Evolutionary conservation across 2,888 invertebrate species (phyloP).

Genomic region (Leistus spinibarbis): DNA sequence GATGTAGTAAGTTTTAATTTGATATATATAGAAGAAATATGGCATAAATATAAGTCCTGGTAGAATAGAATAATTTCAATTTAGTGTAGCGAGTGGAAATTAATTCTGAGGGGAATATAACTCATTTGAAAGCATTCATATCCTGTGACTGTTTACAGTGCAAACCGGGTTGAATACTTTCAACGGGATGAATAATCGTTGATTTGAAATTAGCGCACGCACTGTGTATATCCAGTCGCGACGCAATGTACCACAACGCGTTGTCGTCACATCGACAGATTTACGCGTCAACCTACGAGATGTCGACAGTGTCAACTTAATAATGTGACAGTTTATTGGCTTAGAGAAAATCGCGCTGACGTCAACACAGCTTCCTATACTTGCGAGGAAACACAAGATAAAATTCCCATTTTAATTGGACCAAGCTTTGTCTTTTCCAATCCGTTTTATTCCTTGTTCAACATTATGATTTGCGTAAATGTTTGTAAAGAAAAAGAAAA

Average conservation of each 20-base stretch:
- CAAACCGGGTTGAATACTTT: background rate
- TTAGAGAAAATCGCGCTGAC: background rate
- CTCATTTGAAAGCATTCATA: background rate
- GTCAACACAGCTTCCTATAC: conserved; percentile 8
- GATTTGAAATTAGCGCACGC: conserved; percentile 13
- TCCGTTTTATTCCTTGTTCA: too few species aligned
- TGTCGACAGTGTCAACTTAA: conserved; percentile 22
- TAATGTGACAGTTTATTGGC: conserved; percentile 30
- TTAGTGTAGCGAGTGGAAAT: background rate
- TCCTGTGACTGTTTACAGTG: conserved; percentile 8
- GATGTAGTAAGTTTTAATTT: background rate
- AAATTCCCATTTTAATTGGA: conserved; percentile 11
- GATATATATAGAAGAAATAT: background rate
- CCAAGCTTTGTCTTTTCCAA: too few species aligned
- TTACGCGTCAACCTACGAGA: conserved; percentile 20
- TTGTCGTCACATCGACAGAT: conserved; percentile 23
- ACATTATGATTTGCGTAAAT: too few species aligned
- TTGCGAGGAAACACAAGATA: conserved; percentile 7
- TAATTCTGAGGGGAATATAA: background rate
- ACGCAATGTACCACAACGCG: background rate
- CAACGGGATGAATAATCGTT: conserved; percentile 10
- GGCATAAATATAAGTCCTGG: background rate
- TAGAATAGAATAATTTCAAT: background rate
- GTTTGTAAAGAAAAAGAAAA: background rate
- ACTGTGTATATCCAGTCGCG: background rate